These are phyloP conservation scores for Aselliscus stoliczkanus DNA, from an alignment of 2,797 vertebrate genomes.

Conservation along the genomic window DNA sequence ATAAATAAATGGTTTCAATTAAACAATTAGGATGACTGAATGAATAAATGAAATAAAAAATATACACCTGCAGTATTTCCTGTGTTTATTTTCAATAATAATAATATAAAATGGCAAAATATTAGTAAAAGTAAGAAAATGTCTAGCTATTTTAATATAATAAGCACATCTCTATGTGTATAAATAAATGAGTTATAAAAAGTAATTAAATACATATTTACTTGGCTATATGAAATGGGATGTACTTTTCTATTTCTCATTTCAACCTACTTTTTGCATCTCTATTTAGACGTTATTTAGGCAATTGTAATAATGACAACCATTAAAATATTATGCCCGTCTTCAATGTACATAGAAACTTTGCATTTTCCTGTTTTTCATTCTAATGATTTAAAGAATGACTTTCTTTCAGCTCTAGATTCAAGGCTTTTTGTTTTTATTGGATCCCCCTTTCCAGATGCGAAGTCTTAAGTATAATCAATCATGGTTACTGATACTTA, in stretches of 20 bases:
- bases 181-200: background rate
- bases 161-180: background rate
- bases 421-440: background rate
- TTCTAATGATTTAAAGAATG: background rate
- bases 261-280: background rate
- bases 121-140: background rate
- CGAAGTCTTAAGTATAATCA: conserved; percentile 49
- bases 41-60: background rate
- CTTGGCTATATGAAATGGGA: background rate
- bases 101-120: background rate
- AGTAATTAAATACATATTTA: background rate
- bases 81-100: background rate
- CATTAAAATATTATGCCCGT: background rate
- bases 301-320: background rate
- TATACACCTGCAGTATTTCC: background rate
- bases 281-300: background rate
- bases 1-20: background rate
- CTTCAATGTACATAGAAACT: background rate
- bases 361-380: background rate
- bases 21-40: background rate
- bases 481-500: conserved; percentile 40
- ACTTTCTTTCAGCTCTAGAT: background rate
- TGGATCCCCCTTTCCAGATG: background rate
- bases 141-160: background rate
- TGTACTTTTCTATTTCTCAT: background rate